Conservation (phyloP, 2,888 invertebrate genomes). For the Miltochrista miniata region DNA sequence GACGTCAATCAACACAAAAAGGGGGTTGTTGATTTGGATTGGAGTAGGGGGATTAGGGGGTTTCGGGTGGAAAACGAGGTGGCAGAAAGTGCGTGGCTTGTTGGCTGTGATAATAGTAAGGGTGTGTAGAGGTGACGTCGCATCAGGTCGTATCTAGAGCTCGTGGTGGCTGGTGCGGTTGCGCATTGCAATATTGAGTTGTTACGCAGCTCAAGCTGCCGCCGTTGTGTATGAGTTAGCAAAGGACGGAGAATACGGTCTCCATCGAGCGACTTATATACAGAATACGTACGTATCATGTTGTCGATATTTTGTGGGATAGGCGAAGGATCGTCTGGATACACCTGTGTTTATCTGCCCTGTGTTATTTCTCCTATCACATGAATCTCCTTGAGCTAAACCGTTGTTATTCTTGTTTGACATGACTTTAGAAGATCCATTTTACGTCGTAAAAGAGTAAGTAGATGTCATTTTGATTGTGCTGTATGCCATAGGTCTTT, state of each 20-base stretch:
- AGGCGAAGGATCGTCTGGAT: conserved; percentile 60
- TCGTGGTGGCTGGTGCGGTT: conserved; percentile 51
- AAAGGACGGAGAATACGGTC: conserved; percentile 68
- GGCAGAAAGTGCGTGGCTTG: conserved; percentile 17
- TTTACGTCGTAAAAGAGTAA: conserved; percentile 99
- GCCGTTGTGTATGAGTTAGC: conserved; percentile 55
- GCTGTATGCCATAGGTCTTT: conserved; percentile 5
- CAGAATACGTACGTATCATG: conserved; percentile 60
- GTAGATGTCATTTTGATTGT: conserved; percentile 60
- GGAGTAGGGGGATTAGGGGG: conserved; percentile 22
- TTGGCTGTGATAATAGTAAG: too few relatives aligned
- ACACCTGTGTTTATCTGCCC: conserved; percentile 47
- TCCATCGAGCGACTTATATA: conserved; percentile 62
- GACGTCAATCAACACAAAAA: neutral
- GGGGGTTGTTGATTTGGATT: neutral
- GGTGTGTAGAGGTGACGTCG: conserved; percentile 35
- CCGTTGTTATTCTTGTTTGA: conserved; percentile 80
- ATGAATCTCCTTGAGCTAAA: conserved; percentile 59
- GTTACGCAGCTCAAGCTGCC: conserved; percentile 47
- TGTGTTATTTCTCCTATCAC: conserved; percentile 46
- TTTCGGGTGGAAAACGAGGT: conserved; percentile 29
- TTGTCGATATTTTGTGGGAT: conserved; percentile 79
- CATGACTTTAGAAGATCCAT: conserved; percentile 99
- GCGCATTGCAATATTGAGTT: conserved; percentile 57
- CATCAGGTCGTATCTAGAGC: conserved; percentile 29